These are phyloP conservation scores for Papilio protenor DNA, from an alignment of 2,888 invertebrate species.

Conservation along the genomic window DNA sequence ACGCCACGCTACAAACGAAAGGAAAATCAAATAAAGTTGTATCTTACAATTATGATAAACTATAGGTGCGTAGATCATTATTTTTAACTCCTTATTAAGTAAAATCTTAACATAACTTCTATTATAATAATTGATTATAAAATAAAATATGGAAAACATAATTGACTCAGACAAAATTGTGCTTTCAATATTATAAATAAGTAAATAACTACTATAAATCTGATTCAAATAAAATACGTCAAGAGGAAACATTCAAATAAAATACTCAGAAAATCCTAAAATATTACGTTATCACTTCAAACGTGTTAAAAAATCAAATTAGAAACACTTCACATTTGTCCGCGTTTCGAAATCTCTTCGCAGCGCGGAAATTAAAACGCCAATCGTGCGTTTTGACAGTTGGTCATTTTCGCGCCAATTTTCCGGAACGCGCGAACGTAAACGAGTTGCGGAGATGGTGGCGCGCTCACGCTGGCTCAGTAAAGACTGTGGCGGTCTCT, in stretches of 20 bases:
- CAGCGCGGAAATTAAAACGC: conserved; percentile 58
- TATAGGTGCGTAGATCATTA: conserved; percentile 51
- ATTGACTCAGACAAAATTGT: background rate
- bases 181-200: background rate
- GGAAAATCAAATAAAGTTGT: conserved; percentile 47
- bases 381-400: conserved; percentile 66
- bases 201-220: background rate
- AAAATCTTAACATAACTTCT: too few relatives aligned
- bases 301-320: conserved; percentile 28
- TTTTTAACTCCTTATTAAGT: background rate
- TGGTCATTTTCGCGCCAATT: conserved; percentile 83
- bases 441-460: conserved; percentile 60
- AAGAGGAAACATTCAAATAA: conserved; percentile 37
- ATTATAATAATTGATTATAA: background rate
- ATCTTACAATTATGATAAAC: conserved; percentile 48
- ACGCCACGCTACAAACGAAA: conserved; percentile 48
- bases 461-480: conserved; percentile 71
- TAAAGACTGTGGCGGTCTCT: conserved; percentile 68
- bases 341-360: conserved; percentile 49
- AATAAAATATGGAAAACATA: background rate
- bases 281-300: conserved; percentile 33
- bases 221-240: background rate
- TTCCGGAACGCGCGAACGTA: conserved; percentile 65
- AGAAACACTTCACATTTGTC: conserved; percentile 55
- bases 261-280: background rate